Evolutionary conservation across 2,797 vertebrate species (phyloP).

Genomic region (Amazonetta brasiliensis): DNA sequence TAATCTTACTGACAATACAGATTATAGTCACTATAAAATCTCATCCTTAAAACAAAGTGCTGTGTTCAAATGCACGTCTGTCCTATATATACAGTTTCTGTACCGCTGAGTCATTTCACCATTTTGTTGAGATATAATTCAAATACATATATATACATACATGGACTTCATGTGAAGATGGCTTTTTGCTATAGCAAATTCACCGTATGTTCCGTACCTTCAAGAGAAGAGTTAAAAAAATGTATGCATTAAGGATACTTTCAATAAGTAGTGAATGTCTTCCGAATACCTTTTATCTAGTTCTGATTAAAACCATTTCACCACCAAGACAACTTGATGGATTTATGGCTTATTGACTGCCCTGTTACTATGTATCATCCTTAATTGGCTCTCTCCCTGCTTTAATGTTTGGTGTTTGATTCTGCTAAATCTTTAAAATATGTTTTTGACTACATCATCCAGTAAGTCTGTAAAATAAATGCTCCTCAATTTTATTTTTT

Average conservation of each 20-base stretch:
- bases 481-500: not conserved
- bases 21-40: not conserved
- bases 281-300: slow-evolving; percentile 39
- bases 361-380: not conserved
- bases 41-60: not conserved
- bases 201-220: not conserved
- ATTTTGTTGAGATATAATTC: not conserved
- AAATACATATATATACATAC: not conserved
- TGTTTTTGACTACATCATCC: not conserved
- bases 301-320: slow-evolving; percentile 52
- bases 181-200: not conserved
- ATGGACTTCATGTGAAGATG: not conserved
- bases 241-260: not conserved
- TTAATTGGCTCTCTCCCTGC: slow-evolving; percentile 31
- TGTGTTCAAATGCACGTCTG: not conserved
- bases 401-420: slow-evolving; percentile 50
- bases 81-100: not conserved
- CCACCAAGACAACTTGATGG: slow-evolving; percentile 5
- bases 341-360: slow-evolving; percentile 54
- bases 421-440: slow-evolving; percentile 50
- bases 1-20: not conserved
- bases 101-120: not conserved
- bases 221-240: not conserved
- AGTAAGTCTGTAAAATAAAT: slow-evolving; percentile 29
- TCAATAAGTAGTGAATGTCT: not conserved